A percentile compares a stretch with the other conserved stretches of the same genome.
phyloP scores from a whole-genome alignment of 2,113 vertebrate genomes.

The Kobus ellipsiprymnus region DNA sequence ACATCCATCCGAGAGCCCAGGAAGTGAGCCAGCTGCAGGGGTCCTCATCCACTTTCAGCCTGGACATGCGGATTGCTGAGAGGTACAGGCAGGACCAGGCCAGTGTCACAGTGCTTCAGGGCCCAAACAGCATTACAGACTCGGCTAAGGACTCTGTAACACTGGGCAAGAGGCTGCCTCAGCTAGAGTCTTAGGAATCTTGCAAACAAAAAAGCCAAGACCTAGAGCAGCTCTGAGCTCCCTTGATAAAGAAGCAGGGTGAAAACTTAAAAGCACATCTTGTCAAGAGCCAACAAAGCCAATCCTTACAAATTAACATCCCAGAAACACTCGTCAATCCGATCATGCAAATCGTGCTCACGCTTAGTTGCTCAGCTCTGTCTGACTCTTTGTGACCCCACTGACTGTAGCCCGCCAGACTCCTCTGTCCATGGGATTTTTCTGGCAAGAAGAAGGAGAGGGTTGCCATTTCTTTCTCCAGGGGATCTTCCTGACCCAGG shows the following conservation, averaged over 20 bases:
- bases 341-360: not conserved
- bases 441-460: not conserved
- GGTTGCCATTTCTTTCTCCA: not conserved
- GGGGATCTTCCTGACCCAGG: not conserved
- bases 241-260: not conserved
- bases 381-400: not conserved
- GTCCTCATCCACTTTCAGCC: not conserved
- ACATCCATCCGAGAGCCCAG: not conserved
- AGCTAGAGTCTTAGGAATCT: not conserved
- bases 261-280: not conserved
- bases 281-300: not conserved
- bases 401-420: not conserved
- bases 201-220: not conserved
- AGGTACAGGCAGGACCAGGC: not conserved
- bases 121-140: not conserved
- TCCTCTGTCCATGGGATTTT: not conserved
- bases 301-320: not conserved
- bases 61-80: not conserved
- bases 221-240: not conserved
- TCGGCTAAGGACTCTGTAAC: too few species aligned
- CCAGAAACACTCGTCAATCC: not conserved
- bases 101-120: not conserved
- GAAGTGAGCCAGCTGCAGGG: rapidly evolving
- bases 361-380: not conserved
- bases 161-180: not conserved